phyloP scores from a whole-genome alignment of 2,113 vertebrate species.

The Trogon surrucura region DNA sequence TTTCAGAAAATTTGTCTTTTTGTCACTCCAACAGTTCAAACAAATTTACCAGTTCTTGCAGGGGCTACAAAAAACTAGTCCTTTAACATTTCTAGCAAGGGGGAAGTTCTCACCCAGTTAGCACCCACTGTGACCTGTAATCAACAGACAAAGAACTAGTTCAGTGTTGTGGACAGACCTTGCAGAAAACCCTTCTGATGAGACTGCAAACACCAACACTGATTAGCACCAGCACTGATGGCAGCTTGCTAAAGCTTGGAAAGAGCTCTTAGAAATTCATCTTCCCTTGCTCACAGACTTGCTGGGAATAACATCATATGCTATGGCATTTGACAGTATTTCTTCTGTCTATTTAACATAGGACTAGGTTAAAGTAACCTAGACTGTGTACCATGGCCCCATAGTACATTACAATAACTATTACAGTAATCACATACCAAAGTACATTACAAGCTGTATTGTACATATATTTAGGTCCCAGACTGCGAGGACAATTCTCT shows the following conservation, averaged over 20 bases:
- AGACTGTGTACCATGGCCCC: not conserved
- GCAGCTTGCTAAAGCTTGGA: not conserved
- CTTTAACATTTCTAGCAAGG: not conserved
- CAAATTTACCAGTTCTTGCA: not conserved
- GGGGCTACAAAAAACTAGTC: not conserved
- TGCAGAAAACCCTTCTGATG: not conserved
- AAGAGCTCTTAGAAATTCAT: not conserved
- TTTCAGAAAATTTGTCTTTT: not conserved
- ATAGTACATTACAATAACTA: not conserved
- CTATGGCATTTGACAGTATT: not conserved
- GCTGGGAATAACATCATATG: not conserved
- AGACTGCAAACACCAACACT: not conserved
- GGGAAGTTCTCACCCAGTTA: not conserved
- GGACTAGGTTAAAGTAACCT: constrained; percentile 30
- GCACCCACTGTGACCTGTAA: not conserved
- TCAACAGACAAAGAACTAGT: not conserved
- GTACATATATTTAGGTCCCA: constrained; percentile 49
- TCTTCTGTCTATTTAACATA: constrained; percentile 4
- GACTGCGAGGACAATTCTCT: constrained; percentile 9
- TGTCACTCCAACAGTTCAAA: not conserved
- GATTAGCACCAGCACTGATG: not conserved
- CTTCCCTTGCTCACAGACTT: not conserved
- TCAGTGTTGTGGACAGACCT: not conserved
- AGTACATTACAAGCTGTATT: not conserved
- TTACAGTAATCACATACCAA: not conserved